phyloP scores from a whole-genome alignment of 2,113 vertebrate species.

The Anoura caudifer region DNA sequence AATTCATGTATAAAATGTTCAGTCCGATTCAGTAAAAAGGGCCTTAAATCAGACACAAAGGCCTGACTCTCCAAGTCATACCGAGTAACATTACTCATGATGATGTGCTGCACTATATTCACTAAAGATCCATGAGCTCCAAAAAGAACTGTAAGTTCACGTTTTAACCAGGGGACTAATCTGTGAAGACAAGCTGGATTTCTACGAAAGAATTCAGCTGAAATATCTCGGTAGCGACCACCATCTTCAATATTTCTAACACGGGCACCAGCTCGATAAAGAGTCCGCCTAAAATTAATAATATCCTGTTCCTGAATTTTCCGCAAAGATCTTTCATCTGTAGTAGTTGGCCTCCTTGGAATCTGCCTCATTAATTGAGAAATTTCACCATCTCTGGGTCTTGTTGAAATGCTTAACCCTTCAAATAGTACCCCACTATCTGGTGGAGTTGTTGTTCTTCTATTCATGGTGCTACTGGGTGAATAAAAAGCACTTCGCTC shows the following conservation, averaged over 20 bases:
- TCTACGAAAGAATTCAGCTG: conserved; percentile 91
- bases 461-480: conserved; percentile 53
- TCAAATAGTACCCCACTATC: conserved; percentile 91
- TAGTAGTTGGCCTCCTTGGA: conserved; percentile 79
- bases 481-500: conserved; percentile 73
- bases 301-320: conserved; percentile 90
- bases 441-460: conserved; percentile 83
- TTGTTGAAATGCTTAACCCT: conserved; percentile 72
- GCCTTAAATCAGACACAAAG: conserved; percentile 88
- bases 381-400: conserved; percentile 81
- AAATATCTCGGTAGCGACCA: conserved; percentile 90
- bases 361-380: conserved; percentile 86
- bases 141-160: conserved; percentile 91
- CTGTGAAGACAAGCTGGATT: conserved; percentile 96
- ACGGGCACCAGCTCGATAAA: conserved; percentile 88
- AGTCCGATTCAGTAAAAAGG: conserved; percentile 88
- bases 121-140: conserved; percentile 89
- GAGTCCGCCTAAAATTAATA: conserved; percentile 91
- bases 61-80: conserved; percentile 88
- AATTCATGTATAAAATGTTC: conserved; percentile 95
- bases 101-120: conserved; percentile 89
- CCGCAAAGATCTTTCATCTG: conserved; percentile 82
- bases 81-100: conserved; percentile 87
- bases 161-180: conserved; percentile 92
- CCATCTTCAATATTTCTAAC: conserved; percentile 89